Evolutionary conservation across 2,888 invertebrate species (phyloP), one percentile per base, ranked within the genome.

Genomic region (Apodemia duryi): DNA sequence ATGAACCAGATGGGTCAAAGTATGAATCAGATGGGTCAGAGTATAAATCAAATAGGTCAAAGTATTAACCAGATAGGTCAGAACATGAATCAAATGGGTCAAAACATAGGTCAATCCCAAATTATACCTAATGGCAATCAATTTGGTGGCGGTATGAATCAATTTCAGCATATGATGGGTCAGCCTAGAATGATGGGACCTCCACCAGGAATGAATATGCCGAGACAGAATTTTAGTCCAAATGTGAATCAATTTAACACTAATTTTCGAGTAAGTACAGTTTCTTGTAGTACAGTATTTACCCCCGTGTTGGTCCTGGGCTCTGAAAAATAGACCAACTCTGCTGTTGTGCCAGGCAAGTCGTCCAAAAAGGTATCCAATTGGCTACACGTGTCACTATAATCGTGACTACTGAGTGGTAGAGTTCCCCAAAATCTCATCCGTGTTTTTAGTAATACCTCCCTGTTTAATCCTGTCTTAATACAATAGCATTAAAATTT

Each of bases 201-300:
- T 0, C 90, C 91, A 0, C 91, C 90, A 0, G 90, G 90, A 0
- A 84, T 91, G 54, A 80, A 77, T 5, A 84, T 88, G 81, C 86
- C 85, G 0, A 73, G 88, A 63, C 91, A 87, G 70, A 88, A 84
- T 77, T 91, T 86, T 70, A 86, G 72, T 61, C 80, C 83, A 1
- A 88, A 81, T 64, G 79, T 88, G 75, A 84, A 82, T 2, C 88
- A 84, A 62, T 88, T 73, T 66, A 89, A 88, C 64, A 80, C 77
- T 51, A 89, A 82, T 80, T 91, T 88, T 87, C 88, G 91, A 69
- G 91, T 91, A 75, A 88, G 91, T 90, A 73, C 9, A 29, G 10
- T 35, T 7, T 35, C 7, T 43, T 49, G 49, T 9, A 61, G 63
- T 51, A 29, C 9, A 35, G 9, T 35, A 1, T 32, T 29, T 38